Percentiles rank a stretch among this genome's conserved stretches.
phyloP scores from a whole-genome alignment of 2,888 invertebrate species.

The Gastracanthus pulcherrimus region DNA sequence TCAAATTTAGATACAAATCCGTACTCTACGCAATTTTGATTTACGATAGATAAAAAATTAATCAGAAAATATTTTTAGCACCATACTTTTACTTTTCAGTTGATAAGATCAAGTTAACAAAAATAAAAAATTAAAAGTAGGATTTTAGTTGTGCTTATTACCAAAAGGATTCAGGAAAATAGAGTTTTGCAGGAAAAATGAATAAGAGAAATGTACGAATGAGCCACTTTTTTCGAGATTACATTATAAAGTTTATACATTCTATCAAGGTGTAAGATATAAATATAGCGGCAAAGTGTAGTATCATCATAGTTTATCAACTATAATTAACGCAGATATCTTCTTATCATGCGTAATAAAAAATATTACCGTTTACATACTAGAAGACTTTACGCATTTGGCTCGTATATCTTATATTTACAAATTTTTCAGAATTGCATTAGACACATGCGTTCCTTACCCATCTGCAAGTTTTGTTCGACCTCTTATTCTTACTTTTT shows the following conservation, averaged over 20 bases:
- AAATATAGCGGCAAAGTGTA: constrained; percentile 64
- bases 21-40: no score
- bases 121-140: no score
- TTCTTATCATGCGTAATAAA: constrained; percentile 40
- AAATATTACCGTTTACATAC: constrained; percentile 44
- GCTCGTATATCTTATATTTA: constrained; percentile 33
- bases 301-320: constrained; percentile 10
- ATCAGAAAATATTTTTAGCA: no score
- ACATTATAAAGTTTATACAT: constrained; percentile 73
- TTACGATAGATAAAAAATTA: no score
- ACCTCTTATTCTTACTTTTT: background rate
- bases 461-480: constrained; percentile 21
- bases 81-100: no score
- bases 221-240: constrained; percentile 58
- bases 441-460: constrained; percentile 13
- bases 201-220: background rate
- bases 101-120: no score
- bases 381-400: constrained; percentile 40
- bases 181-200: background rate
- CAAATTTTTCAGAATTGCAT: constrained; percentile 33
- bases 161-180: background rate
- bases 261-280: constrained; percentile 68
- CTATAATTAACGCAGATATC: constrained; percentile 23
- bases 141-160: no score
- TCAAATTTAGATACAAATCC: no score